Evolutionary conservation across 2,113 vertebrate species (phyloP), one percentile per base, ranked within the genome.

Genomic region (Ellobius talpinus): DNA sequence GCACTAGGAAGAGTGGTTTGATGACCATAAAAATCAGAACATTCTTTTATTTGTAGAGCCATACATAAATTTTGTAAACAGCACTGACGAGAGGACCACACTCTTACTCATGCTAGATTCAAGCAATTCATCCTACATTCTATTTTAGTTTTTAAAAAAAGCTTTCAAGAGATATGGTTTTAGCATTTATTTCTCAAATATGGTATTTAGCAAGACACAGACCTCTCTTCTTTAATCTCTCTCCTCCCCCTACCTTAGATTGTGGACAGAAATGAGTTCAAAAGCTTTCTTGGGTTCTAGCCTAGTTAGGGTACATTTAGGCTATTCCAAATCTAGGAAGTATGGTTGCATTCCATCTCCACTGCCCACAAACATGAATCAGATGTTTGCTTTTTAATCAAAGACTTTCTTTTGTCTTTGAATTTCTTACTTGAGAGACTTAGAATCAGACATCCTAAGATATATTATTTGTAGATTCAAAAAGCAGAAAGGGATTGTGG

Each of bases 391-490:
- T 87, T 96, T 95, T 94, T 76, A 94, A 82, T 33, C 65, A 93
- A 87, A 93, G 65, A 39, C 14, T 74, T 45, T 45, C 42, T 92
- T 66, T 91, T 95, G 61, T 87, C 77, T 97, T 92, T 94, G 63
- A 73, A 55, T 91, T 95, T 90, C 61, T 96, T 16, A 58, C 52
- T 74, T 96, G 73, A 91, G 52, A 42, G 90, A 77, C 84, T 65
- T 36, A 94, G n/a, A 36, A n/a, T 23, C 58, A 47, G 61, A 50
- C 81, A 92, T 94, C 79, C 58, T 93, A 47, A 91, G 24, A 87
- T 90, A 91, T 36, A 68, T 94, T 94, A 89, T 94, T 96, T 93
- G 78, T 63, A 93, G 90, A 65, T 68, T 94, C 45, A 90, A 89
- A 95, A 94, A 93, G 87, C 63, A 88, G 50, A 92, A 88, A 79